These are phyloP conservation scores for Limnodromus scolopaceus DNA, from an alignment of 2,797 vertebrate genomes.

Conservation along the genomic window DNA sequence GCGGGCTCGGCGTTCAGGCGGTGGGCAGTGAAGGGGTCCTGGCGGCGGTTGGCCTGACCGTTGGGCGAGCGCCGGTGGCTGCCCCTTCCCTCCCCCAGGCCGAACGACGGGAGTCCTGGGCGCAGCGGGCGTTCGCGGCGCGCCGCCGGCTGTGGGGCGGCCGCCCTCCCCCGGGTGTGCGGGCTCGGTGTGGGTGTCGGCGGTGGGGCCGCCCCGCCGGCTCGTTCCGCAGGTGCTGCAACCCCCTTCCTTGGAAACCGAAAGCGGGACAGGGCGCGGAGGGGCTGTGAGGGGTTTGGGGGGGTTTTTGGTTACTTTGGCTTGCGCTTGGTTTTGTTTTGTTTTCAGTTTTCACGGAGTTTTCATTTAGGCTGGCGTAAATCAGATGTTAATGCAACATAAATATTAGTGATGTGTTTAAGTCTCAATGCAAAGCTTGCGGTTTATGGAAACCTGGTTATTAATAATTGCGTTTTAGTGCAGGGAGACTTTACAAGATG, in stretches of 20 bases:
- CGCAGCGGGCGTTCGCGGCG: accelerated
- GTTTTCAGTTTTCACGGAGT: not conserved
- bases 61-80: not conserved
- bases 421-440: not conserved
- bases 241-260: not conserved
- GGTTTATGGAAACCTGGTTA: not conserved
- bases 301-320: not conserved
- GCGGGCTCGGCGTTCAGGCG: not conserved
- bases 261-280: not conserved
- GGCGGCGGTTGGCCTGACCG: accelerated
- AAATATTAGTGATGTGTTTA: not conserved
- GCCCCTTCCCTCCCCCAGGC: not conserved
- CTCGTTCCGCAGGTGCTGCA: not conserved
- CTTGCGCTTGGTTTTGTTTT: not conserved
- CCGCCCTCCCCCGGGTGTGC: accelerated
- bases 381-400: not conserved
- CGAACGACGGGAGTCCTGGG: accelerated
- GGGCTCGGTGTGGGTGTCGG: not conserved
- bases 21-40: accelerated
- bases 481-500: not conserved
- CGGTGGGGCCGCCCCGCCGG: not conserved
- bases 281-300: accelerated
- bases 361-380: not conserved
- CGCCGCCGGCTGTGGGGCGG: accelerated
- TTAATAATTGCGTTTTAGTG: not conserved